Conservation (phyloP, 2,888 invertebrate species). For the Oligia latruncula region DNA sequence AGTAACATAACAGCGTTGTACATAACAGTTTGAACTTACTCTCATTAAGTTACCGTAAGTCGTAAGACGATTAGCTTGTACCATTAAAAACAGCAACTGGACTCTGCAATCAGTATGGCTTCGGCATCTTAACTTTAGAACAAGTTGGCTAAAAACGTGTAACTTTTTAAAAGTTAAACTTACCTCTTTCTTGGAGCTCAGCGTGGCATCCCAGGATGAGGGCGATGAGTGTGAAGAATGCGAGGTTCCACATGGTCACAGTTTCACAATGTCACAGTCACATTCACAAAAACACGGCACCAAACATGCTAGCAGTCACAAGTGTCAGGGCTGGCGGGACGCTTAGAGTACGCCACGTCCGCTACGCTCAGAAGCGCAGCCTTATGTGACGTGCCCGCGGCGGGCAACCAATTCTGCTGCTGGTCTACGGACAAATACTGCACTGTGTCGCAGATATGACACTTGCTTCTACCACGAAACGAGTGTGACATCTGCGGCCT, state of each 20-base stretch:
- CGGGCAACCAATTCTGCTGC: background rate
- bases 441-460: slow-evolving; percentile 38
- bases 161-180: slow-evolving; percentile 62
- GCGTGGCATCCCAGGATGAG: slow-evolving; percentile 70
- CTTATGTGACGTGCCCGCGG: slow-evolving; percentile 71
- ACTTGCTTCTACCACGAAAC: slow-evolving; percentile 3
- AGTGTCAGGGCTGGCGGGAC: slow-evolving; percentile 38
- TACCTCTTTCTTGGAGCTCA: slow-evolving; percentile 86
- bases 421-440: slow-evolving; percentile 9
- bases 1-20: slow-evolving; percentile 55
- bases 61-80: slow-evolving; percentile 52
- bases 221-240: slow-evolving; percentile 70
- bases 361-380: slow-evolving; percentile 78
- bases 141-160: slow-evolving; percentile 57
- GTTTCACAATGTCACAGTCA: slow-evolving; percentile 75
- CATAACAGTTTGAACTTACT: slow-evolving; percentile 62
- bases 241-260: slow-evolving; percentile 78
- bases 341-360: slow-evolving; percentile 73
- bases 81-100: slow-evolving; percentile 35
- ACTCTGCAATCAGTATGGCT: slow-evolving; percentile 17
- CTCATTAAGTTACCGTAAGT: slow-evolving; percentile 65
- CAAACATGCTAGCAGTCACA: slow-evolving; percentile 78
- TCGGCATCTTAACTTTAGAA: slow-evolving; percentile 56
- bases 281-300: slow-evolving; percentile 72
- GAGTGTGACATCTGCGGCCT: background rate